Evolutionary conservation across 2,797 vertebrate species (phyloP), one percentile per base, ranked within the genome.

Genomic region (Pagetopsis macropterus): DNA sequence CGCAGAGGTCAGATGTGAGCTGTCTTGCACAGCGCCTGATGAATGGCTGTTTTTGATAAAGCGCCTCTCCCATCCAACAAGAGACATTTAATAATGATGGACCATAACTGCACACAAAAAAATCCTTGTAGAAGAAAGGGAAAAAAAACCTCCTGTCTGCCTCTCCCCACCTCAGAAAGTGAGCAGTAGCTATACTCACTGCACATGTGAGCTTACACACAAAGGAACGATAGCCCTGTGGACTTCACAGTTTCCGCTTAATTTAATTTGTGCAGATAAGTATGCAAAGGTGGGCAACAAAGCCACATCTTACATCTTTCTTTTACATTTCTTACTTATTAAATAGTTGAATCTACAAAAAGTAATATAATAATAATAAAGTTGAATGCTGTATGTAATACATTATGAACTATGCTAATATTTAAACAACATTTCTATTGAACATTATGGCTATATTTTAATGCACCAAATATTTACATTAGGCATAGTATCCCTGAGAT

Each of bases 1-100:
- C 91, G 96, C 95, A 94, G 96, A 96, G 97, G 96, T 99, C 97
- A 97, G 96, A 95, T 96, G 97, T 95, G 95, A 97, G 95, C 94
- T 84, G 77, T 93, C 95, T 95, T 74, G 87, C 95, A 85, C 85
- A 89, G 94, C 1, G 86, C 74, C 96, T 98, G 97, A 98, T 97
- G 96, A 95, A 98, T 96, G 96, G 95, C 94, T 98, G 92, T 89
- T 95, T 93, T 96, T 95, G 96, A 95, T 94, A 95, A 96, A 96
- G 96, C 89, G 86, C 93, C 94, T 96, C 94, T 95, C 95, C 95
- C 84, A 89, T 95, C 96, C 96, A 96, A 93, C 91, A 78, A 95
- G 95, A 97, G 97, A 96, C 96, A 87, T 95, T 96, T 97, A 95
- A 97, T 97, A 96, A 96, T 96, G 95, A 98, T 96, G 90, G 96